A percentile compares a stretch with the other conserved stretches of the same genome.
These are phyloP conservation scores for Xestia sexstrigata DNA, from an alignment of 2,888 invertebrate species.

Conservation along the genomic window DNA sequence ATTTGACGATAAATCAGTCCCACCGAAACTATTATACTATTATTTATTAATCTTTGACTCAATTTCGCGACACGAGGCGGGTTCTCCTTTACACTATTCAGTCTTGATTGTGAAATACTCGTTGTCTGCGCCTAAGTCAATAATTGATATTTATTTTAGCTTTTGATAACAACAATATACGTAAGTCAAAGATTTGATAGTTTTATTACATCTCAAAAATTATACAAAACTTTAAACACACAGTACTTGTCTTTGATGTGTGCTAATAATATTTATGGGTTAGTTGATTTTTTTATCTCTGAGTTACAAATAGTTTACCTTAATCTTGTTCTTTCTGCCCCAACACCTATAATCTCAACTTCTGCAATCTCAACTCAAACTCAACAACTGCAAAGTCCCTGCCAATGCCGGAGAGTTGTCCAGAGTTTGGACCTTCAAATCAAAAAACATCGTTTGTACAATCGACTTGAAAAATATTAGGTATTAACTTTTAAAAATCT, in stretches of 20 bases:
- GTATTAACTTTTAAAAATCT: background rate
- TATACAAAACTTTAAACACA: background rate
- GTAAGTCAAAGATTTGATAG: background rate
- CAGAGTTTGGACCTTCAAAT: background rate
- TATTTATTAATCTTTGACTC: too few relatives aligned
- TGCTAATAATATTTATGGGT: background rate
- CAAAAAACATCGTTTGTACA: background rate
- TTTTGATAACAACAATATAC: too few relatives aligned
- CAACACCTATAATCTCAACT: background rate
- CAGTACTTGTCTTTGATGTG: background rate
- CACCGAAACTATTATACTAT: background rate
- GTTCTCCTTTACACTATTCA: too few relatives aligned
- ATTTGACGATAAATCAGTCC: background rate
- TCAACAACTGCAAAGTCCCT: background rate
- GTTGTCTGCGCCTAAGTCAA: background rate
- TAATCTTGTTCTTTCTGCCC: background rate
- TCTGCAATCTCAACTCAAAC: too few relatives aligned
- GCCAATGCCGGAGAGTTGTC: background rate
- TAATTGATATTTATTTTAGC: too few relatives aligned
- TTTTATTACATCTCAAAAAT: background rate
- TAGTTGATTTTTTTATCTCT: background rate
- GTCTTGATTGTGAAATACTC: background rate
- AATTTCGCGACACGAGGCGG: too few relatives aligned
- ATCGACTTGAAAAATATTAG: background rate
- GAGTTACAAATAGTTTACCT: background rate